Evolutionary conservation across 2,797 vertebrate genomes (phyloP).

Genomic region (Sciurus carolinensis): DNA sequence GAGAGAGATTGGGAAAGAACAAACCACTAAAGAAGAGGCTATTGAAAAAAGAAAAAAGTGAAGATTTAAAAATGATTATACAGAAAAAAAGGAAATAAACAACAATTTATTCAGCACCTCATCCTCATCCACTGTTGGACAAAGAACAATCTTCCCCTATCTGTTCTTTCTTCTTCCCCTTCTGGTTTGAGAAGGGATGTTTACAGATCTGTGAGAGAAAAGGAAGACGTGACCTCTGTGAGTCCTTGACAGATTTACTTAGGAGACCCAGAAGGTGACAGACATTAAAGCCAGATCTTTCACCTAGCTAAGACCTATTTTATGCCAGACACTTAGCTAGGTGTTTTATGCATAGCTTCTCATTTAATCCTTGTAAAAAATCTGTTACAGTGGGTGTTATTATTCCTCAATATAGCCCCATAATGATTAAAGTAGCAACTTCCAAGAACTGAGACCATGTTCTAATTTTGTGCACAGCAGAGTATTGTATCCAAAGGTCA

Average conservation of each 20-base stretch:
- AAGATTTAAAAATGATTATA: conserved; percentile 29
- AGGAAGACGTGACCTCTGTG: not conserved
- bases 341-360: not conserved
- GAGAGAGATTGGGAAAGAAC: not conserved
- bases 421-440: not conserved
- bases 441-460: not conserved
- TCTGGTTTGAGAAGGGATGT: not conserved
- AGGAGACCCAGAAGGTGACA: not conserved
- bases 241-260: not conserved
- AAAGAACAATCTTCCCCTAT: conserved; percentile 17
- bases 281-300: not conserved
- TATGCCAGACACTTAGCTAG: not conserved
- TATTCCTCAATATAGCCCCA: not conserved
- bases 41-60: not conserved
- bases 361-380: not conserved
- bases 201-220: not conserved
- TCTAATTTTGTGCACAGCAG: not conserved
- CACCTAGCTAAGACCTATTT: not conserved
- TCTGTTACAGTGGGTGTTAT: not conserved
- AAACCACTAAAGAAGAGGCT: conserved; percentile 24
- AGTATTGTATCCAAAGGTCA: not conserved
- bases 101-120: not conserved
- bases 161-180: not conserved
- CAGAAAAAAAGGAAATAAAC: not conserved
- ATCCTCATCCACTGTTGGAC: not conserved